phyloP scores from a whole-genome alignment of 2,888 invertebrate genomes.

The Choristoneura rosaceana region DNA sequence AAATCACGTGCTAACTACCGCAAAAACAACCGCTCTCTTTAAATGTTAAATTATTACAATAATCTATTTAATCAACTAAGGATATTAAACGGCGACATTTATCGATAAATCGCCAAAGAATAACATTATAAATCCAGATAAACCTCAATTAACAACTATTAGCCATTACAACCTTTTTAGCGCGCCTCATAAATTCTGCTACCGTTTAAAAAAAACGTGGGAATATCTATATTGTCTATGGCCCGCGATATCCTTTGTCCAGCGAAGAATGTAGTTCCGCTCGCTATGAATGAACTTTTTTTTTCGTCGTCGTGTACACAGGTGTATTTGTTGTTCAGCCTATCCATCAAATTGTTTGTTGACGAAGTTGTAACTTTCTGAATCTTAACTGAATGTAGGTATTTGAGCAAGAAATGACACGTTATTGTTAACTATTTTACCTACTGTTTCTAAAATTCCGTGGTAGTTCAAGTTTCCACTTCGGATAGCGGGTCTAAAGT shows the following conservation, averaged over 20 bases:
- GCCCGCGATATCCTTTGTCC: conserved; percentile 63
- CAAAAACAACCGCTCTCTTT: no score
- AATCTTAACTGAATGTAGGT: conserved; percentile 33
- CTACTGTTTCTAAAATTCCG: no score
- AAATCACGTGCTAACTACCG: no score
- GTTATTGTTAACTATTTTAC: no score
- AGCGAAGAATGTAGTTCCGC: conserved; percentile 62
- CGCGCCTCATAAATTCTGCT: conserved; percentile 68
- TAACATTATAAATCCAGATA: conserved; percentile 26
- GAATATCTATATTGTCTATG: conserved; percentile 63
- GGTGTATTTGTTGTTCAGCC: conserved; percentile 70
- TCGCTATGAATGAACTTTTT: conserved; percentile 62
- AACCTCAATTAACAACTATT: conserved; percentile 42
- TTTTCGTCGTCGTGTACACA: conserved; percentile 69
- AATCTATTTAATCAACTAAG: no score
- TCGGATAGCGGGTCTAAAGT: no score
- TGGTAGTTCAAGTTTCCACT: no score
- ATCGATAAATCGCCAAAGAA: neutral
- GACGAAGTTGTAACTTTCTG: conserved; percentile 47
- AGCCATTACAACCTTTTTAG: conserved; percentile 54
- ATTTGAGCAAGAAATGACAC: conserved; percentile 12
- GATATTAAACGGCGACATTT: neutral
- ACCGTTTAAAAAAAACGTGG: conserved; percentile 74
- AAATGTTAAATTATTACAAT: no score
- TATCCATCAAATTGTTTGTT: conserved; percentile 49